Base-by-base conservation (phyloP, 2,888 invertebrate genomes). In the Megastigmus dorsalis region DNA sequence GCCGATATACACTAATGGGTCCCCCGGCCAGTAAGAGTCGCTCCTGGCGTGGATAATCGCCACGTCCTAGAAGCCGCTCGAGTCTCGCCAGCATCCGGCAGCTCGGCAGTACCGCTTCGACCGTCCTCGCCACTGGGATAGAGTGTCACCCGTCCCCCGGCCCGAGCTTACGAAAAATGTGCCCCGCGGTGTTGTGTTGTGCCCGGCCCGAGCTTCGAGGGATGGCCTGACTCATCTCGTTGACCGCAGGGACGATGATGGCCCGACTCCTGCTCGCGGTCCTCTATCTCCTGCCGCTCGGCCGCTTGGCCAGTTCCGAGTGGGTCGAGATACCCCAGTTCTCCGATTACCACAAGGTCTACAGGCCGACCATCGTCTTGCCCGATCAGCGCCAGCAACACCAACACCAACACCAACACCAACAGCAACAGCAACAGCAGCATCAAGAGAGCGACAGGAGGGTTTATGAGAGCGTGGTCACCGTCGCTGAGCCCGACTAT, bases 271-370 rank as follows among this genome's bases (percentile, higher is more conserved):
- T 30, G 45, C 1, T 59, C 26, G 23, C 38, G 5, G 41, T 13
- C 18, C 15, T 41, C 15, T 30, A 20, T 15, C 5, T 43, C 1
- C 45, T 60, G 62, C 15, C 28, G n/a, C 36, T 50, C 52, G 28
- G 3, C 41, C n/a, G n/a, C n/a, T n/a, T n/a, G n/a, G 74, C 30
- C 36, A 41, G 66, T n/a, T 78, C 80, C 59, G 86, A 86, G 62
- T 88, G 88, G 88, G 75, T 88, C 10, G 86, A 88, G n/a, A 79
- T 88, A 62, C 87, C 88, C 0, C 82, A 87, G 71, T 88, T 88
- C 71, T 88, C 88, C 3, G 82, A 86, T 43, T 80, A 81, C 3
- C 69, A 71, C 2, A 86, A 82, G 74, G 75, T 88, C 57, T 88
- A 88, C 76, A 62, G 77, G 50, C 20, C 52, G 10, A 68, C 77